Percentiles rank a stretch among this genome's conserved stretches.
phyloP scores from a whole-genome alignment of 37 sponge, comb jelly and placozoan species.

The Hormiphora californensis region DNA sequence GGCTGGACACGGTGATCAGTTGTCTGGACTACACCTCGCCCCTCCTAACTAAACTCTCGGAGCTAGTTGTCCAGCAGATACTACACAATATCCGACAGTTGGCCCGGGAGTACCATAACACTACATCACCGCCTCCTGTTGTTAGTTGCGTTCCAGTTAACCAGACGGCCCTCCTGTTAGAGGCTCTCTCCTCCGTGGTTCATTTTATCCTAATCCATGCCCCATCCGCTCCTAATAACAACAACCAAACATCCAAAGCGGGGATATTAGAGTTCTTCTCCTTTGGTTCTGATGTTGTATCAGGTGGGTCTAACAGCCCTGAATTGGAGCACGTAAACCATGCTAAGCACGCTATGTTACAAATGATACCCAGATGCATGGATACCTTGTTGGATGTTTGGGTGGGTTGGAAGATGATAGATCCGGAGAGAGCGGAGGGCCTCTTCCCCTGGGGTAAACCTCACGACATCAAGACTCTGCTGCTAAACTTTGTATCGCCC shows the following conservation, averaged over 20 bases:
- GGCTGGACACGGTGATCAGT: slow-evolving; percentile 47
- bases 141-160: slow-evolving; percentile 47
- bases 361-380: slow-evolving; percentile 32
- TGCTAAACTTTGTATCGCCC: slow-evolving; percentile 46
- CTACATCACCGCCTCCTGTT: not conserved
- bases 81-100: slow-evolving; percentile 26
- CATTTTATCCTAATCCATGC: slow-evolving; percentile 48
- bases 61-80: slow-evolving; percentile 20
- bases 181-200: slow-evolving; percentile 35
- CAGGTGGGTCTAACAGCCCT: not conserved
- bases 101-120: slow-evolving; percentile 42
- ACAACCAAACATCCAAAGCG: not conserved
- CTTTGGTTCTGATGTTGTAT: not conserved
- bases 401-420: slow-evolving; percentile 49
- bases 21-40: slow-evolving; percentile 50
- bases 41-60: slow-evolving; percentile 15
- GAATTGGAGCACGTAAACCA: slow-evolving; percentile 35
- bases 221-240: not conserved
- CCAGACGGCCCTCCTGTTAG: slow-evolving; percentile 33
- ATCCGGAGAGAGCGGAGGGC: slow-evolving; percentile 28
- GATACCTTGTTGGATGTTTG: slow-evolving; percentile 33
- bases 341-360: slow-evolving; percentile 19
- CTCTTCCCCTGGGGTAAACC: slow-evolving; percentile 46
- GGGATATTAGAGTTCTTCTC: slow-evolving; percentile 1
- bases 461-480: not conserved